Evolutionary conservation across 2,113 vertebrate genomes (phyloP), one percentile per base, ranked within the genome.

Genomic region (Paracanthobrama guichenoti): DNA sequence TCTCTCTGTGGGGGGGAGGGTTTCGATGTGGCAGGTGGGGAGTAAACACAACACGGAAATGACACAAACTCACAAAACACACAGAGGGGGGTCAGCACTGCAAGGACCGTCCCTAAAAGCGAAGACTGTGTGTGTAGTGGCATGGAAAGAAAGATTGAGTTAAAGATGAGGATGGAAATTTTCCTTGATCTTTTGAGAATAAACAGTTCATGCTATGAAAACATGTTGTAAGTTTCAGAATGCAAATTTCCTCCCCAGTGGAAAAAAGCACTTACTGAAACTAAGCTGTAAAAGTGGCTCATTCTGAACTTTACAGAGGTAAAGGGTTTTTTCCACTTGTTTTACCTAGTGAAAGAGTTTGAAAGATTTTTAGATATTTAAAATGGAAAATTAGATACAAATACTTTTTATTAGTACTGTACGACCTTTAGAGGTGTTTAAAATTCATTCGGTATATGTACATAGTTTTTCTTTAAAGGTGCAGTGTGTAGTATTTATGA

Each of bases 41-140:
- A 91, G 60, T 90, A 91, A 90, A 91, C 91, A 92, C 91, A 92
- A 91, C 91, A 93, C 88, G n/a, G 44, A 76, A 77, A 67, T 78
- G 48, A 75, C 16, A 86, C 82, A 67, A 46, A 67, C 31, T 55
- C 73, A 62, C 77, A 73, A 67, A 84, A 92, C 91, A 92, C 91
- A 90, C 91, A 89, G 88, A 85, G 85, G 90, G 91, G 89, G 90
- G 89, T 50, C 88, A 44, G 88, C 88, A 79, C 88, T 88, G 82
- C 89, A 86, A 86, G 82, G 86, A 87, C 89, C 90, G 72, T 90
- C 90, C 91, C 90, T 89, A 89, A 88, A 89, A 93, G 55, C 6
- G 44, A 62, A 59, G 28, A 22, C 24, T 39, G 31, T 46, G 26
- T 9, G 88, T 89, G 83, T 69, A 39, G 46, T 48, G 31, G 20